Evolutionary conservation across 1,140 invertebrate species (phyloP).

Genomic region (Sarcophaga bullata): DNA sequence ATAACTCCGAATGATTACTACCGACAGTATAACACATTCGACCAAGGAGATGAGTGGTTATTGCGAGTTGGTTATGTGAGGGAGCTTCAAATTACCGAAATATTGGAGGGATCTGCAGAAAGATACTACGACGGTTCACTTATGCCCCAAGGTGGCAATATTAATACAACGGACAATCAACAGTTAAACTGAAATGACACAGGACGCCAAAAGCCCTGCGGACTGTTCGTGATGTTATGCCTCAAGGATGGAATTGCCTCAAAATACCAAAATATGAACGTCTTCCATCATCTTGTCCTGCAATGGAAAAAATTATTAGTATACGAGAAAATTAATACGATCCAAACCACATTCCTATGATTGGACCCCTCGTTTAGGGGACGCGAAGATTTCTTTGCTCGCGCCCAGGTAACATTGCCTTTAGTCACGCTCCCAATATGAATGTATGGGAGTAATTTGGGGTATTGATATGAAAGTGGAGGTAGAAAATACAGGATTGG

Average conservation of each 20-base stretch:
- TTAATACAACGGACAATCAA: slow-evolving; percentile 16
- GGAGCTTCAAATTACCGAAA: neutral
- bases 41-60: too few species aligned
- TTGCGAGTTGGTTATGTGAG: neutral
- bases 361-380: slow-evolving; percentile 84
- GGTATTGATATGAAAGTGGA: slow-evolving; percentile 95
- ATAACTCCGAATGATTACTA: slow-evolving; percentile 46
- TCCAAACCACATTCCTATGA: slow-evolving; percentile 80
- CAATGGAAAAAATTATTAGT: slow-evolving; percentile 67
- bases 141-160: slow-evolving; percentile 31
- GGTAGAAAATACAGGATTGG: slow-evolving; percentile 91
- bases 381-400: slow-evolving; percentile 80
- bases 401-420: slow-evolving; percentile 90
- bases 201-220: slow-evolving; percentile 55
- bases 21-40: slow-evolving; percentile 51
- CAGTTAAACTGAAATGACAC: slow-evolving; percentile 24
- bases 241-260: slow-evolving; percentile 67
- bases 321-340: slow-evolving; percentile 69
- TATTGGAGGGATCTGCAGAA: neutral
- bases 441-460: slow-evolving; percentile 94
- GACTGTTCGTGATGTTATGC: slow-evolving; percentile 64
- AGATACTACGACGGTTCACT: neutral
- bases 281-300: slow-evolving; percentile 56
- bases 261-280: slow-evolving; percentile 65
- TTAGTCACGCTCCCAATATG: slow-evolving; percentile 90